Percentiles rank a stretch among this genome's conserved stretches.
Evolutionary conservation across 2,888 invertebrate species (phyloP).

Genomic region (Epirrhoe alternata): DNA sequence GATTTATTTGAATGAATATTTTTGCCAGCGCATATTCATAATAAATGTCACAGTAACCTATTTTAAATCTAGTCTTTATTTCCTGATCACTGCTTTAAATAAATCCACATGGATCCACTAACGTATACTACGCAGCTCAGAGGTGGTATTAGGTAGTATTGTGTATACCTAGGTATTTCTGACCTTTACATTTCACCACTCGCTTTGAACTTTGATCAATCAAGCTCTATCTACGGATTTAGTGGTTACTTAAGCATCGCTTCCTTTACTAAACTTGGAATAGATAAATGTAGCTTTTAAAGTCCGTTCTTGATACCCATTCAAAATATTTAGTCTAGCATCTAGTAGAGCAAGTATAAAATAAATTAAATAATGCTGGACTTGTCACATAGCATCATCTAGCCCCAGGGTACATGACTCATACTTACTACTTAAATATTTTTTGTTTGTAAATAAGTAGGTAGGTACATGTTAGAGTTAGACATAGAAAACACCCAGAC

Average conservation of each 20-base stretch:
- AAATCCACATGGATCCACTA: not conserved
- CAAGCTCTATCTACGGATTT: not conserved
- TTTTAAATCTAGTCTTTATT: not conserved
- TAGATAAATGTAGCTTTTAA: not conserved
- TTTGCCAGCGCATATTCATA: not conserved
- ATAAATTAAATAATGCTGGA: too few species aligned
- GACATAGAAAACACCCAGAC: too few species aligned
- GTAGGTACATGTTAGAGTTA: too few species aligned
- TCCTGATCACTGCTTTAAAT: not conserved
- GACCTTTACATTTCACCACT: not conserved
- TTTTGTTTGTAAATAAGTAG: too few species aligned
- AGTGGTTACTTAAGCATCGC: not conserved
- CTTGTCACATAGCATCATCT: too few species aligned
- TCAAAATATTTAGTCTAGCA: not conserved
- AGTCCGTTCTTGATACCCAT: not conserved
- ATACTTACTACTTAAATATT: too few species aligned
- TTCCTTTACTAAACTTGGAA: not conserved
- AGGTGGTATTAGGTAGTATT: too few species aligned
- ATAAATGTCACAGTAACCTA: not conserved
- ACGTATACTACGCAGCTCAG: too few species aligned
- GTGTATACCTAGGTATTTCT: too few species aligned
- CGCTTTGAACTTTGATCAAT: not conserved
- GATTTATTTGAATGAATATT: not conserved
- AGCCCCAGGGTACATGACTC: too few species aligned
- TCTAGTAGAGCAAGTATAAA: not conserved